phyloP scores from a whole-genome alignment of 2,113 vertebrate genomes.

The Laticauda colubrina region DNA sequence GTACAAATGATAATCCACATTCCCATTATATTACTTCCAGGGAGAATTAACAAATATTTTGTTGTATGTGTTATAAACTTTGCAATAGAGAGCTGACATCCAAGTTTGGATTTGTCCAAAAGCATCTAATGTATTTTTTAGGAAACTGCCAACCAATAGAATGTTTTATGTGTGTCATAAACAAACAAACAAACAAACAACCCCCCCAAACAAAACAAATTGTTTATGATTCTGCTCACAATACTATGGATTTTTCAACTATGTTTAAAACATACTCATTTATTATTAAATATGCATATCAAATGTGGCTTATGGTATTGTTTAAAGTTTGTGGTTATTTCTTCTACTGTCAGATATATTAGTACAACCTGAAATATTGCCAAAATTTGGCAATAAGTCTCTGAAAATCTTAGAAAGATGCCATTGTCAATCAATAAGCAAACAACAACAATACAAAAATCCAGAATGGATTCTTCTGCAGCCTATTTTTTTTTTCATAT shows the following conservation, averaged over 20 bases:
- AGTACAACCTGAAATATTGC: neutral
- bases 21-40: neutral
- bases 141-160: neutral
- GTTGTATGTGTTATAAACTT: neutral
- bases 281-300: neutral
- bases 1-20: neutral
- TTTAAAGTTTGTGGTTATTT: neutral
- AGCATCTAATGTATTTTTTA: neutral
- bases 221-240: neutral
- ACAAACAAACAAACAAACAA: neutral
- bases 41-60: conserved; percentile 1
- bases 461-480: neutral
- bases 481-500: neutral
- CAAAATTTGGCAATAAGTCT: neutral
- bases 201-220: neutral
- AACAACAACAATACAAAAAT: neutral
- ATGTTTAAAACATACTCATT: neutral
- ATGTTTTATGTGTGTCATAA: neutral
- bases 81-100: neutral
- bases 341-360: neutral
- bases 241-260: neutral
- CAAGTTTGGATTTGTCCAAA: conserved; percentile 8
- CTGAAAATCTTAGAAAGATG: neutral
- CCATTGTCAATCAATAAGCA: neutral
- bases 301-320: neutral